Evolutionary conservation across 2,888 invertebrate species (phyloP).

Genomic region (Brenthis hecate): DNA sequence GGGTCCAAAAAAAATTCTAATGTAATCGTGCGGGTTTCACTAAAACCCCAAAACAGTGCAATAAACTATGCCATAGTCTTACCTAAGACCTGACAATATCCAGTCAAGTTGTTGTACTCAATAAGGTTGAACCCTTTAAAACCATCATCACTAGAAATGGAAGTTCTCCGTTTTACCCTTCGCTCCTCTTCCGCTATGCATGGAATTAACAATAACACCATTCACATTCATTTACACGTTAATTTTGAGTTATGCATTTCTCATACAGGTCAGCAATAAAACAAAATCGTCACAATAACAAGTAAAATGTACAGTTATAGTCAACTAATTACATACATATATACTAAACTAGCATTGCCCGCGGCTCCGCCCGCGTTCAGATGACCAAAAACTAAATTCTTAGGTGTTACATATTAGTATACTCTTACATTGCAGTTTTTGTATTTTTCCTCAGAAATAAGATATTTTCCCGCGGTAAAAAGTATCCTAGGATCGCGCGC

Average conservation of each 20-base stretch:
- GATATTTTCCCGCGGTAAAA: too few species aligned
- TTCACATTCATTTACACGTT: slow-evolving; percentile 3
- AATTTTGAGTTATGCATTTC: slow-evolving; percentile 1
- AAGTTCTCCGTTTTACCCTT: slow-evolving; percentile 65
- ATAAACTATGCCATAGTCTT: slow-evolving; percentile 38
- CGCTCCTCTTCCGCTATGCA: slow-evolving; percentile 49
- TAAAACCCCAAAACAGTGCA: slow-evolving; percentile 1
- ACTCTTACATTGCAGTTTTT: too few species aligned
- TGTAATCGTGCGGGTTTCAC: background rate
- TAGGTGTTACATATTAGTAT: too few species aligned
- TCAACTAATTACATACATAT: too few species aligned
- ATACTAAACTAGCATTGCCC: too few species aligned
- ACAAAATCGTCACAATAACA: too few species aligned
- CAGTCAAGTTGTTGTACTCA: slow-evolving; percentile 51
- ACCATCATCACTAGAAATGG: slow-evolving; percentile 63
- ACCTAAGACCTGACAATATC: slow-evolving; percentile 66
- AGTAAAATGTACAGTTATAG: too few species aligned
- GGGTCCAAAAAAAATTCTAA: background rate
- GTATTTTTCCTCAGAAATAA: too few species aligned
- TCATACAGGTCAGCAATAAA: background rate
- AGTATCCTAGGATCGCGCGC: too few species aligned
- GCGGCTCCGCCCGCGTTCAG: too few species aligned
- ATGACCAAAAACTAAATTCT: too few species aligned
- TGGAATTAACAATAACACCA: slow-evolving; percentile 34
- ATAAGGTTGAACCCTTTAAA: slow-evolving; percentile 63